phyloP scores from a whole-genome alignment of 2,888 invertebrate genomes.

The Eupithecia inturbata region DNA sequence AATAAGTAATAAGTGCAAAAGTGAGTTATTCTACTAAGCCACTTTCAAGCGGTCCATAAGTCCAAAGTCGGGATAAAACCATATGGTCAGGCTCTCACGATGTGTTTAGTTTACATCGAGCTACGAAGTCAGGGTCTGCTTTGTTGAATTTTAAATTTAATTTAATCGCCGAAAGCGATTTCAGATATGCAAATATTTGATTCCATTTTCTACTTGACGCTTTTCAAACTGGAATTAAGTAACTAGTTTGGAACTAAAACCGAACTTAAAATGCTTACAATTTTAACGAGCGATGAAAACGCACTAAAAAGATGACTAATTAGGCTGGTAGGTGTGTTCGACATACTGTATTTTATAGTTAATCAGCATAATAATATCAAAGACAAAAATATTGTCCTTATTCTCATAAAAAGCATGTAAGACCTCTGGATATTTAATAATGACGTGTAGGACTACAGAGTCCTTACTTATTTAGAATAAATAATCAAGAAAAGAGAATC shows the following conservation, averaged over 20 bases:
- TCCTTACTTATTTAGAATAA: too few relatives aligned
- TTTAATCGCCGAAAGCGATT: neutral
- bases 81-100: slow-evolving; percentile 37
- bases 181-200: neutral
- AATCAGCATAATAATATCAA: neutral
- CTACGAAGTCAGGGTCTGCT: slow-evolving; percentile 12
- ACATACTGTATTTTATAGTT: neutral
- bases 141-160: slow-evolving; percentile 1
- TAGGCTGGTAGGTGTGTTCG: neutral
- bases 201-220: neutral
- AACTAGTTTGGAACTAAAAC: too few relatives aligned
- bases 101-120: slow-evolving; percentile 38
- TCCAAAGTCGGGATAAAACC: slow-evolving; percentile 26
- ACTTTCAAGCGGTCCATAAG: slow-evolving; percentile 35
- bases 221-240: too few relatives aligned
- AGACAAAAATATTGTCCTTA: too few relatives aligned
- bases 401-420: neutral
- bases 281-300: neutral
- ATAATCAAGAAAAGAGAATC: too few relatives aligned
- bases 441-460: too few relatives aligned
- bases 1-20: slow-evolving; percentile 35
- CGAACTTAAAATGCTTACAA: too few relatives aligned
- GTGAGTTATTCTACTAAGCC: slow-evolving; percentile 35
- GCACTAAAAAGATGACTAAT: neutral
- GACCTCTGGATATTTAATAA: too few relatives aligned